A percentile compares a stretch with the other conserved stretches of the same genome.
phyloP scores from a whole-genome alignment of 2,888 invertebrate genomes.

The Metopia argyrocephala region DNA sequence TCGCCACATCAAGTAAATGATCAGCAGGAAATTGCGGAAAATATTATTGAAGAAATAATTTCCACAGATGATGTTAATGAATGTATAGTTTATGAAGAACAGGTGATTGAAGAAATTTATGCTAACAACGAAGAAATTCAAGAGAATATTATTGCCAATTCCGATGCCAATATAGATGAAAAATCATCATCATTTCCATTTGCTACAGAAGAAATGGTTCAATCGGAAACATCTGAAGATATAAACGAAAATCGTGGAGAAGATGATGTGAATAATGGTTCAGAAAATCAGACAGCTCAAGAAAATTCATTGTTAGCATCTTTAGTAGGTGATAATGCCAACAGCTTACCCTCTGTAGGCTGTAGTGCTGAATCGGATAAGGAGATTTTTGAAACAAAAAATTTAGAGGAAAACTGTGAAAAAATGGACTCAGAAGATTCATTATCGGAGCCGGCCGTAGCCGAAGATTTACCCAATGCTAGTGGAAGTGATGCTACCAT shows the following conservation, averaged over 20 bases:
- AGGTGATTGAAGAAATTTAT: slow-evolving; percentile 62
- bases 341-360: slow-evolving; percentile 77
- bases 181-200: slow-evolving; percentile 79
- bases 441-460: slow-evolving; percentile 74
- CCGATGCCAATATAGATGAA: slow-evolving; percentile 72
- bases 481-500: slow-evolving; percentile 79
- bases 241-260: slow-evolving; percentile 67
- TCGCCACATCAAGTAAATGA: slow-evolving; percentile 41
- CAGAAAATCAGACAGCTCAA: slow-evolving; percentile 71
- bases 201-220: slow-evolving; percentile 71
- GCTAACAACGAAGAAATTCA: slow-evolving; percentile 72
- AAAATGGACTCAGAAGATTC: slow-evolving; percentile 74
- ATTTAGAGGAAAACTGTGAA: slow-evolving; percentile 65
- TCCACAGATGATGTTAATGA: slow-evolving; percentile 65
- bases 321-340: slow-evolving; percentile 78
- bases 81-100: slow-evolving; percentile 65
- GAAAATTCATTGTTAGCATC: slow-evolving; percentile 77
- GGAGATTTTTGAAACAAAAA: slow-evolving; percentile 72
- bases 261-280: slow-evolving; percentile 69
- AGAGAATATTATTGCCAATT: slow-evolving; percentile 65
- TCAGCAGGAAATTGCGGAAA: slow-evolving; percentile 58
- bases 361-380: slow-evolving; percentile 74
- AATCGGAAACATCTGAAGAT: slow-evolving; percentile 78
- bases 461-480: slow-evolving; percentile 72
- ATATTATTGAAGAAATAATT: slow-evolving; percentile 55